Evolutionary conservation across 2,113 vertebrate genomes (phyloP), one percentile per base, ranked within the genome.

Genomic region (Sapajus apella): DNA sequence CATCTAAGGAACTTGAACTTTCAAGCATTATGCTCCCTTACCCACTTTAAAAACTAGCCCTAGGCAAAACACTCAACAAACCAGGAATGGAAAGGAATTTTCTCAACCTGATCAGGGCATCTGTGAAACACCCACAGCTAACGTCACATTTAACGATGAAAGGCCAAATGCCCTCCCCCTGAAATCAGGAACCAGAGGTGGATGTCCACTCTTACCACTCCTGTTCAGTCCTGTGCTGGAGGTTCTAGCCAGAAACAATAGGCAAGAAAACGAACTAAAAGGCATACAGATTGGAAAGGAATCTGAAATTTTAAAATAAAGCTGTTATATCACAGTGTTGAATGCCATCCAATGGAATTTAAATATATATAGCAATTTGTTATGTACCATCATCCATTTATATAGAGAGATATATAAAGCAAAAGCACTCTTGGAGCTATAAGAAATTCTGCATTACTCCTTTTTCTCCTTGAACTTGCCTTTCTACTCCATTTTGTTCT

Each of bases 261-360:
- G 73, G n/a, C 73, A 86, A 76, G 43, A 64, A 90, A 87, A 87
- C 56, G 18, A 79, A 8, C 82, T 76, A 73, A 89, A 90, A 92
- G 75, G 56, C 50, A 56, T 64, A 76, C 30, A 55, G 56, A 76
- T 55, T 87, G 70, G 43, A 56, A 86, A 86, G n/a, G 88, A 90
- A 89, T 55, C 70, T 18, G n/a, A 91, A 45, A 37, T 20, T 96
- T 93, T 66, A 82, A 94, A 81, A 80, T 66, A 66, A 68, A 94
- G 90, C 14, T 25, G 58, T 75, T 75, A 75, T 23, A 52, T 95
- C 47, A 68, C 27, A 75, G 30, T 87, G 91, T 92, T 79, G 73
- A 86, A 92, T 90, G 88, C 58, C 58, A 81, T 52, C 86, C 89
- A 83, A 3, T 9, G 13, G 77, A 89, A 92, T 94, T 94, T 88